Base-by-base conservation (phyloP, 1,140 invertebrate species). In the Pseudomyrmex gracilis region DNA sequence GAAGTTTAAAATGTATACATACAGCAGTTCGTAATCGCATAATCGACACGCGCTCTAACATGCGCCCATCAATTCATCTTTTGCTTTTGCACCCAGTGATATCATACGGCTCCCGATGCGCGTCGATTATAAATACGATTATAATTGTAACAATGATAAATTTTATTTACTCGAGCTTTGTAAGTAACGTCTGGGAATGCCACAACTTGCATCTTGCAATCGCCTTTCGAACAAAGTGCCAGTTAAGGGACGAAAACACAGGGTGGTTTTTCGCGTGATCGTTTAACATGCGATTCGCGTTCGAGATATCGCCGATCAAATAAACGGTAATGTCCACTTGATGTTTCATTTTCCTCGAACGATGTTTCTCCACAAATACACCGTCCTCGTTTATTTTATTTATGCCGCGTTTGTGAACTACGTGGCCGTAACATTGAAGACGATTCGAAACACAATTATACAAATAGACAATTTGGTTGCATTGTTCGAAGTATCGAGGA, bases 41-140 rank as follows among this genome's bases (percentile, higher is more conserved):
- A n/a, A 67, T 13, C 51, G 4, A 63, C 10, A 17, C 12, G 12
- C 24, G 20, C 22, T 64, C 34, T 60, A 13, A 8, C 43, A 22
- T n/a, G n/a, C 2, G 13, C 5, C 3, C 47, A 58, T 58, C 64
- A 66, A 68, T 78, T 53, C 70, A 57, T 57, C 20, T 53, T 70
- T 4, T 70, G 43, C 61, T 34, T 66, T 77, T 58, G n/a, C 20
- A 70, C 5, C 49, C 53, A 57, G 43, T 17, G 74, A 58, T 68
- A 77, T 0, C 5, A 66, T 13, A 51, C 64, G 17, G 5, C 5
- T 34, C 10, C n/a, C 51, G 63, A 68, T 67, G 17, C 12, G 1
- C 5, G 20, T 66, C 15, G 17, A 57, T 57, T 34, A 34, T 34
- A 34, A 34, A 34, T 5, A 55, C 53, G 51, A 55, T n/a, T n/a